phyloP scores from a whole-genome alignment of 2,888 invertebrate species.

The Diaprepes abbreviatus region DNA sequence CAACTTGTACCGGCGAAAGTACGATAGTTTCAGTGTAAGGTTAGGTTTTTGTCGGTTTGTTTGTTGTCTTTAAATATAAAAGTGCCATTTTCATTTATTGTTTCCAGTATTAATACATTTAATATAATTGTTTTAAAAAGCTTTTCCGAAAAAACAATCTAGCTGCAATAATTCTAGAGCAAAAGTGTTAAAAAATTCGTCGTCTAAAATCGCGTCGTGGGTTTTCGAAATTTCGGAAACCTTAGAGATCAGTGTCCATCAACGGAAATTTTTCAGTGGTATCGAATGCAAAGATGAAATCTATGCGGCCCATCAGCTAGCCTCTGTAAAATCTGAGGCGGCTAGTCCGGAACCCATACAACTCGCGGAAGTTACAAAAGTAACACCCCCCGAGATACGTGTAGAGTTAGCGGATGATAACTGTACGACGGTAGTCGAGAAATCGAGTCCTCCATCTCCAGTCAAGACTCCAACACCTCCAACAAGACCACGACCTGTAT shows the following conservation, averaged over 20 bases:
- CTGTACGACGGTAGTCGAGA: slow-evolving; percentile 3
- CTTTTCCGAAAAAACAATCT: neutral
- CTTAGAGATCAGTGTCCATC: slow-evolving; percentile 37
- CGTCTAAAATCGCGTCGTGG: neutral
- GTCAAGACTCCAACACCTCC: slow-evolving; percentile 41
- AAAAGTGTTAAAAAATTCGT: slow-evolving; percentile 32
- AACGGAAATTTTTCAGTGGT: slow-evolving; percentile 72
- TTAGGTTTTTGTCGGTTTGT: slow-evolving; percentile 8
- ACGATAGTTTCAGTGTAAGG: slow-evolving; percentile 4
- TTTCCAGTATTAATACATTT: neutral
- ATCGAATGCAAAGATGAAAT: slow-evolving; percentile 85
- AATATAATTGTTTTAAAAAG: neutral
- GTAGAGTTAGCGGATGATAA: slow-evolving; percentile 41
- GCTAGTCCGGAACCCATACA: slow-evolving; percentile 51
- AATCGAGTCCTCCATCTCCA: slow-evolving; percentile 22
- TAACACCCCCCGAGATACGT: slow-evolving; percentile 25
- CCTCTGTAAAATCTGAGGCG: slow-evolving; percentile 58
- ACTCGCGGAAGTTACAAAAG: slow-evolving; percentile 12
- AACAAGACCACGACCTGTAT: slow-evolving; percentile 38
- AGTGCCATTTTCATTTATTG: slow-evolving; percentile 24
- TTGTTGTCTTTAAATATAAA: neutral
- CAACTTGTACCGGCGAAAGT: slow-evolving; percentile 9
- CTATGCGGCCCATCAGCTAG: slow-evolving; percentile 77
- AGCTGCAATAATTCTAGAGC: slow-evolving; percentile 1
- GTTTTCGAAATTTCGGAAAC: slow-evolving; percentile 25